Evolutionary conservation across 2,113 vertebrate genomes (phyloP), one percentile per base, ranked within the genome.

Genomic region (Paraplagusia blochii): DNA sequence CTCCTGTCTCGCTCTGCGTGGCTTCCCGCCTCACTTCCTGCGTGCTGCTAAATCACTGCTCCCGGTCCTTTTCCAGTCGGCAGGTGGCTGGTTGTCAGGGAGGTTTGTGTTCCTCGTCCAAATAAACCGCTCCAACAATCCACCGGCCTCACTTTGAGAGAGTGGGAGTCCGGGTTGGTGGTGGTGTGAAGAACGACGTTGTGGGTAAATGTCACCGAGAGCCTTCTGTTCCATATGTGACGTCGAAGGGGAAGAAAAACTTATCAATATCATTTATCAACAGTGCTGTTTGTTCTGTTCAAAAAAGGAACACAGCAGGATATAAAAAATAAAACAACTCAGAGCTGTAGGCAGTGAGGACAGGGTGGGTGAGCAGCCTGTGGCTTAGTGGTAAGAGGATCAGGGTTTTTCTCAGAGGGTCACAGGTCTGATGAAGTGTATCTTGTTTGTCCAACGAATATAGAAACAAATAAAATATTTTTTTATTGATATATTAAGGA

Each of bases 131-230:
- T 66, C 64, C 80, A 76, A 79, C 69, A 63, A 76, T 67, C 69
- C 72, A 56, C 67, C 51, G 53, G 72, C 64, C 79, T 72, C 74
- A 70, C 76, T 81, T 62, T 11, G 45, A 68, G 60, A 81, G 89
- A 82, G 87, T 91, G 85, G 87, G 87, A 87, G 89, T 90, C 75
- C 79, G 50, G 22, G 83, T 87, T 50, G 79, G 81, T 73, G 87
- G 82, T 70, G 74, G 88, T 90, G 89, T 88, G 87, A 90, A 87
- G 77, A 86, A 90, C 74, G 60, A 81, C 73, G 87, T 89, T 88
- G 75, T 88, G 86, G 88, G 80, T 90, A 90, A 91, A 90, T 90
- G 88, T 89, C 89, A 90, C 63, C 18, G 55, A 57, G 61, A 80
- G 82, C 87, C 84, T 86, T 89, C 86, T 90, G 88, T 83, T 85